These are phyloP conservation scores for Caenorhabditis angaria DNA, from an alignment of 2,888 invertebrate genomes.

Conservation along the genomic window DNA sequence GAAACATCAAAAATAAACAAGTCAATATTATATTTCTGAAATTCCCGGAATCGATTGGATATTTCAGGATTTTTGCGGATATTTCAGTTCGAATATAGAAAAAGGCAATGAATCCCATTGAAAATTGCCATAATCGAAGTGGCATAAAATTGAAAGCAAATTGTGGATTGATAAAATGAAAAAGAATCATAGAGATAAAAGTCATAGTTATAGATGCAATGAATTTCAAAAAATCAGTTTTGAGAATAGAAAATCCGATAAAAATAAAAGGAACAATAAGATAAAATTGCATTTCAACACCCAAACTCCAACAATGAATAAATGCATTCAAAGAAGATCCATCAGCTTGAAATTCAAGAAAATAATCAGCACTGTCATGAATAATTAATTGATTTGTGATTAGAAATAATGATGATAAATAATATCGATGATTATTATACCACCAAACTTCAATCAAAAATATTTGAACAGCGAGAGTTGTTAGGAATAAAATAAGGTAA, in stretches of 20 bases:
- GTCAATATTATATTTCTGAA: conserved; percentile 5
- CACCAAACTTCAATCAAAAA: conserved; percentile 18
- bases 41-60: conserved; percentile 1
- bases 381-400: conserved; percentile 31
- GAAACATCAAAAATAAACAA: conserved; percentile 10
- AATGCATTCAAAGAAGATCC: conserved; percentile 37
- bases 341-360: conserved; percentile 36
- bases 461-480: conserved; percentile 8
- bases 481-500: conserved; percentile 11
- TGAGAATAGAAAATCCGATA: conserved; percentile 20
- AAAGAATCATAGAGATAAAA: conserved; percentile 8
- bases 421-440: conserved; percentile 21
- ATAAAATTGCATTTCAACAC: conserved; percentile 42
- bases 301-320: conserved; percentile 38
- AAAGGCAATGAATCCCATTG: conserved; percentile 25
- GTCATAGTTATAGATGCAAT: neutral
- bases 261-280: conserved; percentile 40
- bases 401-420: conserved; percentile 20
- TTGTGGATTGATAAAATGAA: conserved; percentile 10
- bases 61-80: neutral
- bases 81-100: conserved; percentile 23
- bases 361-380: conserved; percentile 31
- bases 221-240: conserved; percentile 21
- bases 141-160: conserved; percentile 41
- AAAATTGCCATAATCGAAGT: conserved; percentile 39